phyloP scores from a whole-genome alignment of 2,888 invertebrate genomes.

The Drosophila neotestacea region DNA sequence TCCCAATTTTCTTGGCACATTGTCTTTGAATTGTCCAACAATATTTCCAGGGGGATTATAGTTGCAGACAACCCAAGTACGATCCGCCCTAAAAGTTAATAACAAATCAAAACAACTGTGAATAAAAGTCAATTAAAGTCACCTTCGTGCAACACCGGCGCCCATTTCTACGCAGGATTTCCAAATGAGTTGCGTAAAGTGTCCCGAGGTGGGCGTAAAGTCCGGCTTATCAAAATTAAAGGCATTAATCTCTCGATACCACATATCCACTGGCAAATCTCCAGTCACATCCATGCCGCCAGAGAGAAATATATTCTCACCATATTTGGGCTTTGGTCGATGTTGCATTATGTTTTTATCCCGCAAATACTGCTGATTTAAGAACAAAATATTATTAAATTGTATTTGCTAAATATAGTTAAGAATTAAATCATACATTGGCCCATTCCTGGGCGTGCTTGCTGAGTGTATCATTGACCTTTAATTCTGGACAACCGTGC shows the following conservation, averaged over 20 bases:
- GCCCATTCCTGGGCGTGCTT: slow-evolving; percentile 91
- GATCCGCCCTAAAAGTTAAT: slow-evolving; percentile 86
- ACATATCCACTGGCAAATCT: slow-evolving; percentile 84
- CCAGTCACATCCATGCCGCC: slow-evolving; percentile 88
- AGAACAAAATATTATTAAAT: background rate
- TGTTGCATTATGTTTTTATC: slow-evolving; percentile 89
- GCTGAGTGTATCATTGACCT: slow-evolving; percentile 88
- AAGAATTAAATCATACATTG: slow-evolving; percentile 83
- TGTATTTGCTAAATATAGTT: background rate
- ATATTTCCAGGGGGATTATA: slow-evolving; percentile 96
- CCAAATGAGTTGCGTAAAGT: slow-evolving; percentile 96
- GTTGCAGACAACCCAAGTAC: slow-evolving; percentile 91
- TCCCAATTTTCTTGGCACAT: slow-evolving; percentile 87
- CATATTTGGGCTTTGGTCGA: slow-evolving; percentile 91
- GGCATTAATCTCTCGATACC: slow-evolving; percentile 91
- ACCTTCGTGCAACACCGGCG: slow-evolving; percentile 88
- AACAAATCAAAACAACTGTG: no score
- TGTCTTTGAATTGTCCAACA: slow-evolving; percentile 90
- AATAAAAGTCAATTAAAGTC: background rate
- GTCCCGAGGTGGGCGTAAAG: slow-evolving; percentile 90
- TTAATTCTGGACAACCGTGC: slow-evolving; percentile 90
- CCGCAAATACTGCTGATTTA: slow-evolving; percentile 64
- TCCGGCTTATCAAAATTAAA: slow-evolving; percentile 88
- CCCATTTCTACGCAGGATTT: slow-evolving; percentile 91
- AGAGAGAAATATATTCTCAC: slow-evolving; percentile 93